Conservation (phyloP, 1,140 invertebrate genomes). For the Centruroides sculpturatus region DNA sequence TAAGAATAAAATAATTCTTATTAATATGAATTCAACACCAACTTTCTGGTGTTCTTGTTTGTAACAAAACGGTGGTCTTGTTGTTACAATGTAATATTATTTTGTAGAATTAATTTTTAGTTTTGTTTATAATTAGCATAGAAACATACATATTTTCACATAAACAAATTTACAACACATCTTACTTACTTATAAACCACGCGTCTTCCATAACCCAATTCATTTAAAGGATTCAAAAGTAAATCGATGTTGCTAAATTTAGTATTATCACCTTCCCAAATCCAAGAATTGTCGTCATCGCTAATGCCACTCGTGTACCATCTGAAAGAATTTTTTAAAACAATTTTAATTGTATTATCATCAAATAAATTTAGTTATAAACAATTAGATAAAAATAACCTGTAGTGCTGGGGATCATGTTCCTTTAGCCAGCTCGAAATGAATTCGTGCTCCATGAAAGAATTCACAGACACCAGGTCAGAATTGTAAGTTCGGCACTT, state of each 20-base stretch:
- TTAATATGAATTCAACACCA: too few relatives aligned
- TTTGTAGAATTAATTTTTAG: too few relatives aligned
- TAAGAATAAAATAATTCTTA: too few relatives aligned
- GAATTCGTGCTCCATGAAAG: constrained; percentile 72
- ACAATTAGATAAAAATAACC: not conserved
- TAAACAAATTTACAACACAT: not conserved
- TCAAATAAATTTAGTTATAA: not conserved
- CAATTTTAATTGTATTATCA: not conserved
- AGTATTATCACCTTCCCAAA: constrained; percentile 64
- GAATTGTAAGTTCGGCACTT: constrained; percentile 60
- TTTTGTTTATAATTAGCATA: too few relatives aligned
- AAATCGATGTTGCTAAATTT: constrained; percentile 61
- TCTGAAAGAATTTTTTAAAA: constrained; percentile 17
- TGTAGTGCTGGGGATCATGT: constrained; percentile 65
- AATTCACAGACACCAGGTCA: constrained; percentile 62
- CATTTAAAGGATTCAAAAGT: constrained; percentile 54
- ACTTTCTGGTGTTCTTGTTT: too few relatives aligned
- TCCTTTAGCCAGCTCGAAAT: constrained; percentile 56
- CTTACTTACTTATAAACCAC: constrained; percentile 39
- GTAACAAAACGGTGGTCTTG: too few relatives aligned
- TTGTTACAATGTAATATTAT: too few relatives aligned
- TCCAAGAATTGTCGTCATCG: constrained; percentile 56
- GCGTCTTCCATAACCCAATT: constrained; percentile 34
- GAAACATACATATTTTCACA: too few relatives aligned
- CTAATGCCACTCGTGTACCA: constrained; percentile 72